These are phyloP conservation scores for Agrenia bidenticulata DNA, from an alignment of 2,888 invertebrate species.

Conservation along the genomic window DNA sequence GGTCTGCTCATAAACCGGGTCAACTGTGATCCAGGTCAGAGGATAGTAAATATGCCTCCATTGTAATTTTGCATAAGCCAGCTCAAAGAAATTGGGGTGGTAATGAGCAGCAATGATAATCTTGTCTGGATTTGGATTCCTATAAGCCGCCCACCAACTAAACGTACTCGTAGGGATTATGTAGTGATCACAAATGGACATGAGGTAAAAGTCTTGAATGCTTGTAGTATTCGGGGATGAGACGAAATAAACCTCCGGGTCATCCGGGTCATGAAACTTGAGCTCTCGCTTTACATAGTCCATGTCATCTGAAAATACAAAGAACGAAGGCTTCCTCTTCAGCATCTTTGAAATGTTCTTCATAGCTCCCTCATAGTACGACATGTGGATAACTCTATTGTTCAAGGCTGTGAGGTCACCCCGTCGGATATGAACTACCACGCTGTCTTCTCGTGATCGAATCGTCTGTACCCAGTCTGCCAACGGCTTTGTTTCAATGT, in stretches of 20 bases:
- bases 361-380: too few species aligned
- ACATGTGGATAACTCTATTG: too few species aligned
- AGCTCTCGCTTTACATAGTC: neutral
- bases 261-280: too few species aligned
- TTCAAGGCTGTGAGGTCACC: too few species aligned
- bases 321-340: neutral
- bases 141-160: constrained; percentile 25
- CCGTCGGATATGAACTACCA: too few species aligned
- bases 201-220: constrained; percentile 26
- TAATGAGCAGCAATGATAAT: constrained; percentile 17
- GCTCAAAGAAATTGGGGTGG: constrained; percentile 11
- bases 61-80: neutral
- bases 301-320: constrained; percentile 24
- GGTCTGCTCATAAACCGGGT: too few species aligned
- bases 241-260: neutral
- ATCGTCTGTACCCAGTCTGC: too few species aligned
- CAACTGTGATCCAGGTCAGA: too few species aligned
- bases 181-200: constrained; percentile 16
- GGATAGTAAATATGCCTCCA: too few species aligned
- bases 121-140: constrained; percentile 7
- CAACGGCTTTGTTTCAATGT: too few species aligned
- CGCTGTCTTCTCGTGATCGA: too few species aligned
- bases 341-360: too few species aligned
- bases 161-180: constrained; percentile 23
- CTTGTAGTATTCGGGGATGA: constrained; percentile 10